A percentile compares a stretch with the other conserved stretches of the same genome.
Conservation (phyloP, 2,888 invertebrate genomes). For the Cerastoderma edule region DNA sequence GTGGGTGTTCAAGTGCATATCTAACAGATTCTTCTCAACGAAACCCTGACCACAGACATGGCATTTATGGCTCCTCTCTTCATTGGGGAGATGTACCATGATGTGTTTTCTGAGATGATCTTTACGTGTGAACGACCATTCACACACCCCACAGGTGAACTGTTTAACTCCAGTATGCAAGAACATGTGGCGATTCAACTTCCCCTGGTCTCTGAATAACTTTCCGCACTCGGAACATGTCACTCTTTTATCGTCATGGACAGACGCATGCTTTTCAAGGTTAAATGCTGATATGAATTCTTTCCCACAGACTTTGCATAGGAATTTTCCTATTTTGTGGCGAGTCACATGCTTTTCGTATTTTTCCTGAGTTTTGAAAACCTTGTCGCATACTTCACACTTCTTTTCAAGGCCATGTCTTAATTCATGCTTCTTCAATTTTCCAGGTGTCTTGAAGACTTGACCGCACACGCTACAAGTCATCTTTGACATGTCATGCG, state of each 20-base stretch:
- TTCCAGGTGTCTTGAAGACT: slow-evolving; percentile 1
- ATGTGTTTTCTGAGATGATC: slow-evolving; percentile 43
- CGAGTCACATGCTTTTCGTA: neutral
- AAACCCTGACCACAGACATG: slow-evolving; percentile 36
- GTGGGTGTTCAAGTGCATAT: slow-evolving; percentile 38
- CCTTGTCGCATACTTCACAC: slow-evolving; percentile 15
- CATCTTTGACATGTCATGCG: slow-evolving; percentile 13
- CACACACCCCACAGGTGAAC: slow-evolving; percentile 35
- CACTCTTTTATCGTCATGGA: slow-evolving; percentile 14
- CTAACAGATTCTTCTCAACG: slow-evolving; percentile 37
- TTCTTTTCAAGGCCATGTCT: slow-evolving; percentile 11
- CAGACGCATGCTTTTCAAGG: slow-evolving; percentile 6
- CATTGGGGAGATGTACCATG: slow-evolving; percentile 34
- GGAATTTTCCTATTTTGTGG: slow-evolving; percentile 5
- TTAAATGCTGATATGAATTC: slow-evolving; percentile 7
- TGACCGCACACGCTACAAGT: slow-evolving; percentile 14
- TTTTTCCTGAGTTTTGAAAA: slow-evolving; percentile 1
- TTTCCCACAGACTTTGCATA: slow-evolving; percentile 2
- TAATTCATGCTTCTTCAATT: slow-evolving; percentile 11
- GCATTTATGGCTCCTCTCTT: slow-evolving; percentile 35
- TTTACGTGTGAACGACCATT: slow-evolving; percentile 30
- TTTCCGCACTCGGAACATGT: slow-evolving; percentile 24
- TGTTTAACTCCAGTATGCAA: slow-evolving; percentile 33
- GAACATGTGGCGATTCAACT: slow-evolving; percentile 34
- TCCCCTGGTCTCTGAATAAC: slow-evolving; percentile 17